Evolutionary conservation across 2,797 vertebrate genomes (phyloP).

Genomic region (Xenopus petersii): DNA sequence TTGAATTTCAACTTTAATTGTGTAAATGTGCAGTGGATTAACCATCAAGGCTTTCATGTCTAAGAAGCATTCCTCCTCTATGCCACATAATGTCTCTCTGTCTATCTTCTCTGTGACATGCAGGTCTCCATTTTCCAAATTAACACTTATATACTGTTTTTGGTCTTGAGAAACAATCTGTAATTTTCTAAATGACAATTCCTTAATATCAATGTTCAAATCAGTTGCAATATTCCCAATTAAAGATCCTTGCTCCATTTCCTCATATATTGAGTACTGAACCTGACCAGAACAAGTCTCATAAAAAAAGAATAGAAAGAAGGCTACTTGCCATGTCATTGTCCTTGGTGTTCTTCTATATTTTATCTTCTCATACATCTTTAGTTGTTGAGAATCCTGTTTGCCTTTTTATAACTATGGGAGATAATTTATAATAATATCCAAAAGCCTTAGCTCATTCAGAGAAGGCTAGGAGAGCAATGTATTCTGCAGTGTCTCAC

Average conservation of each 20-base stretch:
- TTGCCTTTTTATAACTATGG: no score
- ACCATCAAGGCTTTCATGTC: constrained; percentile 43
- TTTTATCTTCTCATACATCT: background rate
- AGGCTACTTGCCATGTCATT: constrained; percentile 63
- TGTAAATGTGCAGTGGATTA: constrained; percentile 41
- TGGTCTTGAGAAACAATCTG: constrained; percentile 66
- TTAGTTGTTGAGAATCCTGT: no score
- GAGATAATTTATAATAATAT: no score
- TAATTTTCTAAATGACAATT: constrained; percentile 66
- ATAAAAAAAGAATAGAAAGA: constrained; percentile 67
- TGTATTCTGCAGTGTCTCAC: no score
- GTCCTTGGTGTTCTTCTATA: constrained; percentile 4
- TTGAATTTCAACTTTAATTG: constrained; percentile 56
- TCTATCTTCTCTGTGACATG: constrained; percentile 44
- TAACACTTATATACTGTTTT: constrained; percentile 63
- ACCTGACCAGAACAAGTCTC: constrained; percentile 64
- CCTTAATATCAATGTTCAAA: constrained; percentile 68
- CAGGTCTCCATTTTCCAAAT: constrained; percentile 56
- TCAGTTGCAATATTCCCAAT: constrained; percentile 79
- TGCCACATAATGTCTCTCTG: constrained; percentile 28
- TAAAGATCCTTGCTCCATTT: constrained; percentile 72
- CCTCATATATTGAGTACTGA: constrained; percentile 82
- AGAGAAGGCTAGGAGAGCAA: no score
- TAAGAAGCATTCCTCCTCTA: constrained; percentile 16
- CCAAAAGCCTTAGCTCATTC: no score